Conservation (phyloP, 2,797 vertebrate species). For the Spondyliosoma cantharus region DNA sequence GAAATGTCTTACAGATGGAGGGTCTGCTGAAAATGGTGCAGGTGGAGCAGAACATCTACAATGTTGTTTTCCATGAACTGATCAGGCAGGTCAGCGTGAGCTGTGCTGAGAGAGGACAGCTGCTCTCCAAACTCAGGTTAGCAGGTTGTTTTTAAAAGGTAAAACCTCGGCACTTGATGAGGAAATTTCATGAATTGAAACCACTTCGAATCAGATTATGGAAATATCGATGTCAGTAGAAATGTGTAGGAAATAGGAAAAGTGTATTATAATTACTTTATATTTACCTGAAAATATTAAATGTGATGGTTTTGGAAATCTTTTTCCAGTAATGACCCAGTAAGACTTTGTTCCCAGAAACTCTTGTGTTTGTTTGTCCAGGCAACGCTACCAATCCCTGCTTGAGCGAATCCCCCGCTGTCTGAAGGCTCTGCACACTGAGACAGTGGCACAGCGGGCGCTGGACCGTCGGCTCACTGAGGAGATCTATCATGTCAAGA, state of each 20-base stretch:
- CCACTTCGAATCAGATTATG: neutral
- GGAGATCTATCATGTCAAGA: slow-evolving; percentile 87
- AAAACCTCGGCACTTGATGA: neutral
- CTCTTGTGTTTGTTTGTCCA: slow-evolving; percentile 61
- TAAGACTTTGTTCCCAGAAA: neutral
- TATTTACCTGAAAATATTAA: neutral
- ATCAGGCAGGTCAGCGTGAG: slow-evolving; percentile 92
- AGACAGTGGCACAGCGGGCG: slow-evolving; percentile 86
- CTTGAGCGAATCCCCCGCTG: slow-evolving; percentile 86
- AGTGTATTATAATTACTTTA: neutral
- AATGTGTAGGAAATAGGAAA: no score
- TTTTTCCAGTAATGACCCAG: neutral
- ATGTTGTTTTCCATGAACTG: slow-evolving; percentile 91
- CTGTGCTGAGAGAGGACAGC: slow-evolving; percentile 90
- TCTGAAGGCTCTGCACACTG: slow-evolving; percentile 87
- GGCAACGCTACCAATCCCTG: slow-evolving; percentile 88
- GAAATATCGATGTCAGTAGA: neutral
- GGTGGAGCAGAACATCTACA: slow-evolving; percentile 92
- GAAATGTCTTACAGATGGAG: slow-evolving; percentile 84
- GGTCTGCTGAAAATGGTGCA: slow-evolving; percentile 86
- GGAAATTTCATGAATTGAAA: neutral
- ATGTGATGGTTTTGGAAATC: neutral
- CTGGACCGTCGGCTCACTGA: slow-evolving; percentile 88
- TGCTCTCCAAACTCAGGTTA: slow-evolving; percentile 92
- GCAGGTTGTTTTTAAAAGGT: slow-evolving; percentile 4